Conservation (phyloP, 2,797 vertebrate species). For the Cyclura pinguis region DNA sequence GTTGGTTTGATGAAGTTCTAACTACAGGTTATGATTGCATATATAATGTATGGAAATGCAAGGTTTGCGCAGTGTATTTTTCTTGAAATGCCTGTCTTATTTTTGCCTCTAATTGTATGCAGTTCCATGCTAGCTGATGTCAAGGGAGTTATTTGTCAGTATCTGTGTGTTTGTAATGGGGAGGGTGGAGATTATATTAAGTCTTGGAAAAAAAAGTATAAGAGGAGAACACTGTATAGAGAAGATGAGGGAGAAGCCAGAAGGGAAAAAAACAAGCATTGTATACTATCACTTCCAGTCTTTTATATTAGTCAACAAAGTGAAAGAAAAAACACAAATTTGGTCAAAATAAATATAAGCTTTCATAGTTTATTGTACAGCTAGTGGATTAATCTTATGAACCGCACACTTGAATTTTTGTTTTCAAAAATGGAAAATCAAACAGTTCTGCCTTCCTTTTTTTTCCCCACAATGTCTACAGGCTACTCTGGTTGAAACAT, state of each 20-base stretch:
- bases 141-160: constrained; percentile 56
- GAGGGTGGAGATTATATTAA: constrained; percentile 59
- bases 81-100: constrained; percentile 32
- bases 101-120: constrained; percentile 45
- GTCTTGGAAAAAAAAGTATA: constrained; percentile 49
- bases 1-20: constrained; percentile 8
- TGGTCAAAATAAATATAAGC: neutral
- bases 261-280: constrained; percentile 45
- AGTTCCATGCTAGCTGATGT: constrained; percentile 38
- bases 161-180: constrained; percentile 45
- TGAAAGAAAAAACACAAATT: neutral
- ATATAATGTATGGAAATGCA: constrained; percentile 1
- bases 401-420: neutral
- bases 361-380: neutral
- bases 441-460: neutral
- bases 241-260: constrained; percentile 29
- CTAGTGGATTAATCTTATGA: neutral
- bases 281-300: constrained; percentile 24
- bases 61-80: constrained; percentile 36
- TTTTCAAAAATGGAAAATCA: neutral
- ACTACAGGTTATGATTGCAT: constrained; percentile 3
- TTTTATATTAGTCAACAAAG: neutral
- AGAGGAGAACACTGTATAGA: constrained; percentile 40
- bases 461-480: neutral
- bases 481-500: neutral